A percentile compares a stretch with the other conserved stretches of the same genome.
These are phyloP conservation scores for Sardinella longiceps DNA, from an alignment of 2,797 vertebrate genomes.

Conservation along the genomic window DNA sequence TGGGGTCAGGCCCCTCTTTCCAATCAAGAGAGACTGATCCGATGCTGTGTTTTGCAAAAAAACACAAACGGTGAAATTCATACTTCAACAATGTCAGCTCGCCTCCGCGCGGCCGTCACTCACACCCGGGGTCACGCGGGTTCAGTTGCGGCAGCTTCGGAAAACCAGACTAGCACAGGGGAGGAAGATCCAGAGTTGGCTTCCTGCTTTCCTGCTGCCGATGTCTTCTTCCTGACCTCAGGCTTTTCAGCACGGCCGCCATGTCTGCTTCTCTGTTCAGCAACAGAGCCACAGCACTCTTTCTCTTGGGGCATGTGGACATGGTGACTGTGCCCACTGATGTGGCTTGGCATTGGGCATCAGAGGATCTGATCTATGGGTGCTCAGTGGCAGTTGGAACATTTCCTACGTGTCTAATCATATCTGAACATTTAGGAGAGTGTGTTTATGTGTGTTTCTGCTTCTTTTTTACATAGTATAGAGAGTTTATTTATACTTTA, in stretches of 20 bases:
- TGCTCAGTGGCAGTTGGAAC: background rate
- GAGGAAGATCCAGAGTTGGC: conserved; percentile 71
- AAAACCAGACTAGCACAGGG: background rate
- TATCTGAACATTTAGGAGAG: background rate
- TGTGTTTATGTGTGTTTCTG: conserved; percentile 28
- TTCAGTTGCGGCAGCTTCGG: background rate
- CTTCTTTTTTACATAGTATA: background rate
- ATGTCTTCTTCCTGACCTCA: conserved; percentile 71
- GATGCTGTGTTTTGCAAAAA: conserved; percentile 70
- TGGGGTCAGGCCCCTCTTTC: conserved; percentile 64
- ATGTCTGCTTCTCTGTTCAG: conserved; percentile 62
- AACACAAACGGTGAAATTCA: conserved; percentile 75
- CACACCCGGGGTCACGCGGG: conserved; percentile 56
- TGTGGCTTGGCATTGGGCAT: too few species aligned
- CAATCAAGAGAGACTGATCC: conserved; percentile 66
- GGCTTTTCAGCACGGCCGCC: too few species aligned
- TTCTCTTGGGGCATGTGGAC: too few species aligned
- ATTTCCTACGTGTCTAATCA: background rate
- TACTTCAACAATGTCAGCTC: conserved; percentile 75
- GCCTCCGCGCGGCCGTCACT: conserved; percentile 68
- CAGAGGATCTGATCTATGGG: too few species aligned
- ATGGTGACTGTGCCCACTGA: too few species aligned
- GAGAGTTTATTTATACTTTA: background rate
- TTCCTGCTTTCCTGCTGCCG: conserved; percentile 72
- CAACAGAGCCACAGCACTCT: conserved; percentile 34